phyloP scores from a whole-genome alignment of 53 echinoderm and acorn worm genomes.

The Antedon mediterranea region DNA sequence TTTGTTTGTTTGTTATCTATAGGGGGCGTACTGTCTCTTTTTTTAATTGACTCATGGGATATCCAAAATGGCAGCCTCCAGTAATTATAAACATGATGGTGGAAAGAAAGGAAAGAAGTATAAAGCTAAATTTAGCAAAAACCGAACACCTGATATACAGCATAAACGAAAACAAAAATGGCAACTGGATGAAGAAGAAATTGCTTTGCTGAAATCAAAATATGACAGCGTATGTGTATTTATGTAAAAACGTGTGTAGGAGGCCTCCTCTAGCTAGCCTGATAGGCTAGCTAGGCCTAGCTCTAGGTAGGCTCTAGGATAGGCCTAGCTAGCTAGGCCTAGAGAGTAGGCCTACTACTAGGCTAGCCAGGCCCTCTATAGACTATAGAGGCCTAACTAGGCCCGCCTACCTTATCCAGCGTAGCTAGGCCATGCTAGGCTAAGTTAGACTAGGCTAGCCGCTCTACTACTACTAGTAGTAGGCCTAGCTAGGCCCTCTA shows the following conservation, averaged over 20 bases:
- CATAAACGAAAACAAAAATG: conserved; percentile 31
- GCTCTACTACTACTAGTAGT: no score
- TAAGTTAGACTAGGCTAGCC: no score
- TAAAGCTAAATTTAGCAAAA: conserved; percentile 16
- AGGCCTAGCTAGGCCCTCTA: no score
- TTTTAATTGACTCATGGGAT: conserved; percentile 5
- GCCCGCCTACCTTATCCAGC: no score
- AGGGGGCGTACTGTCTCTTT: neutral
- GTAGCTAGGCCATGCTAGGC: neutral
- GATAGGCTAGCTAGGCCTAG: neutral
- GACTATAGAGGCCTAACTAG: no score
- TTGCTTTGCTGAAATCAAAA: conserved; percentile 16
- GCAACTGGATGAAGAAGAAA: conserved; percentile 40
- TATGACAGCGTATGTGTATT: conserved; percentile 29
- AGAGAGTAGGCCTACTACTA: neutral
- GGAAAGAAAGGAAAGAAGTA: conserved; percentile 16
- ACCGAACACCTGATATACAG: neutral
- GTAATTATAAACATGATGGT: conserved; percentile 9
- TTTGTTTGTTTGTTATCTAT: no score
- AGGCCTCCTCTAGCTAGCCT: neutral
- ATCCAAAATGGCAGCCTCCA: conserved; percentile 29
- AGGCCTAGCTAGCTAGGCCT: no score
- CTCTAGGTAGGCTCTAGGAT: conserved; percentile 2
- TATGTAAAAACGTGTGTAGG: neutral
- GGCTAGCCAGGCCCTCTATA: no score